Conservation (phyloP, 2,888 invertebrate species). For the Synergus laeviventris region DNA sequence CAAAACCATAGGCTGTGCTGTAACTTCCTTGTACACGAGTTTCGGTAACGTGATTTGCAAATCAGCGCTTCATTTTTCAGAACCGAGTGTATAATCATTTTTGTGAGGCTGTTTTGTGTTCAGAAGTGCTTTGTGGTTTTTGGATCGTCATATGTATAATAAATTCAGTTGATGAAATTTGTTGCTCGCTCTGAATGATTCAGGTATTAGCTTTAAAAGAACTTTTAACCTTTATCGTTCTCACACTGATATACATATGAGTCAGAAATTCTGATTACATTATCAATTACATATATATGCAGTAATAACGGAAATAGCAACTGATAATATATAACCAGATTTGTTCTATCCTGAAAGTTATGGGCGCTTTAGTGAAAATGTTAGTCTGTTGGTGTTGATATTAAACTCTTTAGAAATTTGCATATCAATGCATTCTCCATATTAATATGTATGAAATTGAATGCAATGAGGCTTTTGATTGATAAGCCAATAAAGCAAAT, state of each 20-base stretch:
- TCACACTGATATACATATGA: background rate
- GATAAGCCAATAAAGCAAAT: too few species aligned
- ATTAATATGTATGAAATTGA: too few species aligned
- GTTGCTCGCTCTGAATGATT: background rate
- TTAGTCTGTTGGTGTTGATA: background rate
- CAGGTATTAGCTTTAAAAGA: background rate
- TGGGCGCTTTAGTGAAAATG: background rate
- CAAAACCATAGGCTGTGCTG: conserved; percentile 17
- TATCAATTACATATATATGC: too few species aligned
- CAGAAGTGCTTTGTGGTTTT: background rate
- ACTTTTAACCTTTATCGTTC: background rate
- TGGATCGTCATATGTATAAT: background rate
- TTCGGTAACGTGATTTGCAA: conserved; percentile 4
- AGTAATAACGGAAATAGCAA: background rate
- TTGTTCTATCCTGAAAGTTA: background rate
- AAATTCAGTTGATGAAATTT: background rate
- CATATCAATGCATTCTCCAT: too few species aligned
- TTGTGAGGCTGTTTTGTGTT: background rate
- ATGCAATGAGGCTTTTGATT: too few species aligned
- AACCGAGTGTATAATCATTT: background rate
- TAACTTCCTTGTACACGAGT: conserved; percentile 12
- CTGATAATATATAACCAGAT: background rate
- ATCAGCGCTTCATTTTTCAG: background rate
- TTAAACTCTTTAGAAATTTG: too few species aligned
- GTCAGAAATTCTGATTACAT: too few species aligned